Evolutionary conservation across 2,113 vertebrate genomes (phyloP).

Genomic region (Strix aluco): DNA sequence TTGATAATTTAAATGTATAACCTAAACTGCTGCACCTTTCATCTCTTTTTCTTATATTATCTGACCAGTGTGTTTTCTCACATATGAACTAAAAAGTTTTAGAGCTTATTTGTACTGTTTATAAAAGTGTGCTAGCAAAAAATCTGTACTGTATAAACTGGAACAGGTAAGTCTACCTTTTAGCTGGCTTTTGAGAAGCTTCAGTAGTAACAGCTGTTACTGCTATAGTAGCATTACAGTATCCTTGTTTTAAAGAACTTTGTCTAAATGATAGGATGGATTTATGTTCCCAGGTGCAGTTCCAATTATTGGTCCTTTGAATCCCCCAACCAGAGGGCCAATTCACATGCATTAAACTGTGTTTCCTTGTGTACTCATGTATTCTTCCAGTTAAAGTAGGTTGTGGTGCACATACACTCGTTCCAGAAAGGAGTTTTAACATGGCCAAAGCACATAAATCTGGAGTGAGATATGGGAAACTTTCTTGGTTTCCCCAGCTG

Average conservation of each 20-base stretch:
- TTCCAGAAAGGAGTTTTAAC: neutral
- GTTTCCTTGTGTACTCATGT: neutral
- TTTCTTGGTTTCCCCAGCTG: neutral
- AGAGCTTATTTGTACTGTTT: neutral
- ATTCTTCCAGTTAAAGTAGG: neutral
- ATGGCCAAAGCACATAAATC: accelerated
- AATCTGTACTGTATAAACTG: accelerated
- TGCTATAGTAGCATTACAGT: neutral
- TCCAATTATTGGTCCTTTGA: neutral
- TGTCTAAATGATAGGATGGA: neutral
- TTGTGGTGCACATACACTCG: neutral
- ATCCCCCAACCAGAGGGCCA: accelerated
- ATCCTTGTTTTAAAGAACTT: neutral
- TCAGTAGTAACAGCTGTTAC: neutral
- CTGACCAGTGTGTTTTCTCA: neutral
- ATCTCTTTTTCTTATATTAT: neutral
- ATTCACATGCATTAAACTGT: neutral
- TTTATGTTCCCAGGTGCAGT: neutral
- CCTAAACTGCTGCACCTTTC: neutral
- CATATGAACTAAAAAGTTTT: neutral
- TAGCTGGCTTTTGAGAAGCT: neutral
- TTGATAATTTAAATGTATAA: neutral
- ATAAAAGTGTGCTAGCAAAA: neutral
- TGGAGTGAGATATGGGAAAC: neutral
- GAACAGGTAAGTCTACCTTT: neutral